Evolutionary conservation across 2,113 vertebrate species (phyloP).

Genomic region (Lophochroa leadbeateri): DNA sequence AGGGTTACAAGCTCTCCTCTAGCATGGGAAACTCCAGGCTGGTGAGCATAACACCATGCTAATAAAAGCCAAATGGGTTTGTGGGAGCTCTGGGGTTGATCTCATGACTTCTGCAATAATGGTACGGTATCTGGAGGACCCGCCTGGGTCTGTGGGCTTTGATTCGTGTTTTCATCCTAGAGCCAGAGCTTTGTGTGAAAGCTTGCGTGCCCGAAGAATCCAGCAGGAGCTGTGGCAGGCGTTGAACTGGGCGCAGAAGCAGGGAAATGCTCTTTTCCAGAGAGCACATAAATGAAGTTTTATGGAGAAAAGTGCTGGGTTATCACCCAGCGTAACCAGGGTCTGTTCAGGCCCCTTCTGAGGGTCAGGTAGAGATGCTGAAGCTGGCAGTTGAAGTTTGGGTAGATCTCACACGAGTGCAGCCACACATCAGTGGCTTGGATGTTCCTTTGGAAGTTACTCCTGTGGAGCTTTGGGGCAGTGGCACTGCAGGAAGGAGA

Average conservation of each 20-base stretch:
- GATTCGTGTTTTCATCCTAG: not conserved
- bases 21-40: not conserved
- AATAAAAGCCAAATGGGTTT: not conserved
- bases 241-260: not conserved
- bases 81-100: not conserved
- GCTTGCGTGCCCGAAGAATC: fast-evolving
- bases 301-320: fast-evolving
- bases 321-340: fast-evolving
- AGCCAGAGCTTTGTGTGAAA: not conserved
- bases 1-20: not conserved
- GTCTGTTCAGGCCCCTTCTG: not conserved
- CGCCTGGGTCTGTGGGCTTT: not conserved
- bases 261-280: not conserved
- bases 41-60: not conserved
- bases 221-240: not conserved
- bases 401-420: fast-evolving
- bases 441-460: not conserved
- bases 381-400: not conserved
- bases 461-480: not conserved
- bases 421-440: not conserved
- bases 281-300: not conserved
- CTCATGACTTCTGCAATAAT: not conserved
- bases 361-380: not conserved
- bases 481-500: not conserved
- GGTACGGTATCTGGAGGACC: not conserved